Evolutionary conservation across 1,140 invertebrate species (phyloP).

Genomic region (Mactra quadrangularis): DNA sequence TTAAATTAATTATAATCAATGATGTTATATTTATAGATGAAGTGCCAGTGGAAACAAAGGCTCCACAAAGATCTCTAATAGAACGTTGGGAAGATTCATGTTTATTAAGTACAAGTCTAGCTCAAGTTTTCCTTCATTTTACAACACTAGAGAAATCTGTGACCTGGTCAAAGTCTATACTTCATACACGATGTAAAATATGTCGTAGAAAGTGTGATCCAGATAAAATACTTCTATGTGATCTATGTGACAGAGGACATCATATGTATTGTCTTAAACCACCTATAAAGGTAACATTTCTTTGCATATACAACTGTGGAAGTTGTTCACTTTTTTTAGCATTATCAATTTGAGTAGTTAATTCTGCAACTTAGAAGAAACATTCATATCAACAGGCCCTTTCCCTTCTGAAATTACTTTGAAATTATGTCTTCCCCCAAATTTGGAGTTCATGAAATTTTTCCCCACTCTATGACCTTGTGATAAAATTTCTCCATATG

Average conservation of each 20-base stretch:
- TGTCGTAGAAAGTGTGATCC: slow-evolving; percentile 93
- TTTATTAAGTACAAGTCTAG: slow-evolving; percentile 89
- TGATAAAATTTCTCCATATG: no score
- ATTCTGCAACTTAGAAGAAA: no score
- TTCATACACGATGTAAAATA: slow-evolving; percentile 93
- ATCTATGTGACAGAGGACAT: slow-evolving; percentile 95
- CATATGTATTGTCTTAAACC: slow-evolving; percentile 98
- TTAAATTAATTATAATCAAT: no score
- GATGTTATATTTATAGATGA: slow-evolving; percentile 38
- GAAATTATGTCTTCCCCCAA: no score
- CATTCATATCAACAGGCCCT: no score
- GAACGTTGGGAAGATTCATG: slow-evolving; percentile 95
- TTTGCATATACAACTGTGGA: no score
- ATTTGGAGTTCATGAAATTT: no score
- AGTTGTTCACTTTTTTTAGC: no score
- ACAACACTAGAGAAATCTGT: slow-evolving; percentile 86
- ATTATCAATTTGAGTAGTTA: no score
- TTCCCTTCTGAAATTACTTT: no score
- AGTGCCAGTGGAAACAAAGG: neutral
- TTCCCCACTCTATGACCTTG: no score
- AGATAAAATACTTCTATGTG: slow-evolving; percentile 96
- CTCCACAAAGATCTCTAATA: slow-evolving; percentile 79
- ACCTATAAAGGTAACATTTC: slow-evolving; percentile 87
- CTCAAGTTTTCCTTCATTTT: slow-evolving; percentile 89
- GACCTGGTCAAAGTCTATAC: slow-evolving; percentile 85